phyloP scores from a whole-genome alignment of 2,888 invertebrate genomes.

The Tinea semifulvella region DNA sequence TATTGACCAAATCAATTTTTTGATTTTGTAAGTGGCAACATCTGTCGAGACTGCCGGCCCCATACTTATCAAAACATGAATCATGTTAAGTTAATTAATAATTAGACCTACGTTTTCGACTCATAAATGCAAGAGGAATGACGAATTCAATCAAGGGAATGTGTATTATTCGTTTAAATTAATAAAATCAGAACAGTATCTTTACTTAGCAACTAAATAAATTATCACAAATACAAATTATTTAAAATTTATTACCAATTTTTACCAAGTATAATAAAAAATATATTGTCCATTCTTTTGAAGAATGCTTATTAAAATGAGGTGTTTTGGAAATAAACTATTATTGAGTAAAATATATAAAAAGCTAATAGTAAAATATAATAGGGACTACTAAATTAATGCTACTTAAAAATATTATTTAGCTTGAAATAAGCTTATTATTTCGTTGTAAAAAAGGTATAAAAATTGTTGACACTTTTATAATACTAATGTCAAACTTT shows the following conservation, averaged over 20 bases:
- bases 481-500: conserved; percentile 33
- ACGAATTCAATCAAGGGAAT: too few species aligned
- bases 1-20: too few species aligned
- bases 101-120: too few species aligned
- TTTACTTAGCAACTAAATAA: neutral
- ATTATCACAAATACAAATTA: conserved; percentile 2
- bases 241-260: conserved; percentile 4
- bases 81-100: too few species aligned
- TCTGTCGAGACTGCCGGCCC: too few species aligned
- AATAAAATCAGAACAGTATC: neutral
- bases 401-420: neutral
- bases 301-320: neutral
- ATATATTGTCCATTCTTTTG: neutral
- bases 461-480: conserved; percentile 46
- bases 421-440: conserved; percentile 1
- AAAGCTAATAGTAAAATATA: neutral
- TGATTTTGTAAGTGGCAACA: too few species aligned
- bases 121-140: too few species aligned
- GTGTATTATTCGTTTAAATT: neutral
- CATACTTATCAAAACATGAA: too few species aligned
- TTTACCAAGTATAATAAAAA: too few species aligned
- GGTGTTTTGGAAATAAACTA: too few species aligned
- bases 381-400: neutral
- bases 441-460: conserved; percentile 56
- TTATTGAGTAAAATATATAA: too few species aligned